A percentile compares a stretch with the other conserved stretches of the same genome.
phyloP scores from a whole-genome alignment of 2,888 invertebrate species.

The Hymenopus coronatus region DNA sequence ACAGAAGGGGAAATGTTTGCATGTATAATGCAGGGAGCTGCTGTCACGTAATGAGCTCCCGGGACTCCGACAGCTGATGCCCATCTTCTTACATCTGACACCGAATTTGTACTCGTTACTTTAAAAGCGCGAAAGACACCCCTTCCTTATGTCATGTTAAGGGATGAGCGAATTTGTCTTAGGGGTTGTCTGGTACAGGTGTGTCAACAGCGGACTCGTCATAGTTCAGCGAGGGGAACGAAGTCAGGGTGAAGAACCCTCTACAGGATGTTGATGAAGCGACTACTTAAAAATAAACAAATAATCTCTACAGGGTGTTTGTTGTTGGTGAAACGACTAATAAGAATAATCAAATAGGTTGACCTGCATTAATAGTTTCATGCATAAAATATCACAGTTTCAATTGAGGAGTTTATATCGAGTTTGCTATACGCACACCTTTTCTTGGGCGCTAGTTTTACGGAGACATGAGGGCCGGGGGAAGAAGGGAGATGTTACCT shows the following conservation, averaged over 20 bases:
- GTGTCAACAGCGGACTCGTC: not conserved
- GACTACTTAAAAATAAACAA: too few relatives aligned
- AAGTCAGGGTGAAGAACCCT: not conserved
- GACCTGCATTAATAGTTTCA: too few relatives aligned
- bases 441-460: too few relatives aligned
- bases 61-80: constrained; percentile 1
- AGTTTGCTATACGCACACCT: too few relatives aligned
- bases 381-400: too few relatives aligned
- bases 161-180: not conserved
- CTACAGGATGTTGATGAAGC: not conserved
- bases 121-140: not conserved
- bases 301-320: not conserved
- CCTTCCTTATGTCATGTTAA: not conserved
- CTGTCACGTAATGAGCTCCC: constrained; percentile 5
- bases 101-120: constrained; percentile 13
- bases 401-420: too few relatives aligned
- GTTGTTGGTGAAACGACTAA: too few relatives aligned
- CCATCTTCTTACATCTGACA: constrained; percentile 4
- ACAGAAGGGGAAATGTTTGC: not conserved
- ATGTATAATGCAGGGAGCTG: not conserved
- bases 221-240: not conserved
- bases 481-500: too few relatives aligned
- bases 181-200: not conserved
- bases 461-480: too few relatives aligned
- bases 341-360: too few relatives aligned